A percentile compares a stretch with the other conserved stretches of the same genome.
These are phyloP conservation scores for Actenoides lindsayi DNA, from an alignment of 2,113 vertebrate genomes.

Conservation along the genomic window DNA sequence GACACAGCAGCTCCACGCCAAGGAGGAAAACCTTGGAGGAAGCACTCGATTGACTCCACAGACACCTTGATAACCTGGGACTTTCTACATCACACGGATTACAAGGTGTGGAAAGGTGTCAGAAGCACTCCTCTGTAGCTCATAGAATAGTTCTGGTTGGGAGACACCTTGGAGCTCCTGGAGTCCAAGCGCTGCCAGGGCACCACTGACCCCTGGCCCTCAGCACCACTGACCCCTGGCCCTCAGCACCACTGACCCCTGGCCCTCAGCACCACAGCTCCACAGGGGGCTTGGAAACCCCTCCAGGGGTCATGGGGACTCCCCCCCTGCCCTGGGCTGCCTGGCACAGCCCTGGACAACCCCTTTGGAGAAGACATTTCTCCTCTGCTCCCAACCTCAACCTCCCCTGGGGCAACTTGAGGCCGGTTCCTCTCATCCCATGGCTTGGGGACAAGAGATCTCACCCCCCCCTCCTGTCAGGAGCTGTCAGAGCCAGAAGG, in stretches of 20 bases:
- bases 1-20: not conserved
- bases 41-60: rapidly evolving
- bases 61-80: rapidly evolving
- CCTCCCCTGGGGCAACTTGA: not conserved
- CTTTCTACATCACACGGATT: rapidly evolving
- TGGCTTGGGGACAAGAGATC: not conserved
- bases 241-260: not conserved
- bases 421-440: not conserved
- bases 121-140: not conserved
- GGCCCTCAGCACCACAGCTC: not conserved
- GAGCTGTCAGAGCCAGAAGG: no score
- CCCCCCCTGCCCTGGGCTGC: not conserved
- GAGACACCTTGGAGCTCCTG: not conserved
- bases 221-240: not conserved
- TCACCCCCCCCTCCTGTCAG: no score
- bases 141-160: not conserved
- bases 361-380: not conserved
- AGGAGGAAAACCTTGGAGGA: rapidly evolving
- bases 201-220: not conserved
- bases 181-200: not conserved
- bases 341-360: not conserved
- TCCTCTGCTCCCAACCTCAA: not conserved
- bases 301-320: not conserved
- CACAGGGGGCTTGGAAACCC: not conserved
- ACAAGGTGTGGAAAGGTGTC: rapidly evolving